These are phyloP conservation scores for Eupithecia inturbata DNA, from an alignment of 2,888 invertebrate species.

Conservation along the genomic window DNA sequence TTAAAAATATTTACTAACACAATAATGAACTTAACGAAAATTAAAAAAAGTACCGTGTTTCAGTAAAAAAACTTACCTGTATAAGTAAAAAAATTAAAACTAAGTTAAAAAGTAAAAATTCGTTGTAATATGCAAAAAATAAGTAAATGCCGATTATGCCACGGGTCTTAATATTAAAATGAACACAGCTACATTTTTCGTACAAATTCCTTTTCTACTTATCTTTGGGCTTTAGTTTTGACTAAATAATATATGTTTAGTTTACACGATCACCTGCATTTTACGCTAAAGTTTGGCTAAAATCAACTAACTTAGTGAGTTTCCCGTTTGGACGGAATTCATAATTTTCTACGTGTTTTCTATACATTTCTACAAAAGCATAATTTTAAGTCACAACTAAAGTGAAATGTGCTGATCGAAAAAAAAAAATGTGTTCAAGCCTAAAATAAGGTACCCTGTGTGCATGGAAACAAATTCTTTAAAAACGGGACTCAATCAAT, in stretches of 20 bases:
- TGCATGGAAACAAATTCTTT: conserved; percentile 45
- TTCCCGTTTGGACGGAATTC: conserved; percentile 79
- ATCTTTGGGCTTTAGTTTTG: conserved; percentile 57
- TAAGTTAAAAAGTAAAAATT: conserved; percentile 49
- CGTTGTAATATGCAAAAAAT: conserved; percentile 53
- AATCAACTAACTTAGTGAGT: conserved; percentile 63
- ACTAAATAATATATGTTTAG: conserved; percentile 49
- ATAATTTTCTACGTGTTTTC: conserved; percentile 59
- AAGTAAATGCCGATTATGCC: conserved; percentile 68
- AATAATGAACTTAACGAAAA: conserved; percentile 4
- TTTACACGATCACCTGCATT: conserved; percentile 46
- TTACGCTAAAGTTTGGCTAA: conserved; percentile 62
- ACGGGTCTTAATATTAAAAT: conserved; percentile 53
- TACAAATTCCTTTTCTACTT: conserved; percentile 46
- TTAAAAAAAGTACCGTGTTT: conserved; percentile 3
- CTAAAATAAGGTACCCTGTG: conserved; percentile 53
- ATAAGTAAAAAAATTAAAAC: conserved; percentile 32
- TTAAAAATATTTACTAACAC: background rate
- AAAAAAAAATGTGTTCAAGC: conserved; percentile 24
- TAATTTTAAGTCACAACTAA: conserved; percentile 12
- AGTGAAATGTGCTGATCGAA: background rate
- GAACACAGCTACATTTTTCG: conserved; percentile 53
- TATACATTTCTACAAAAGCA: conserved; percentile 48
- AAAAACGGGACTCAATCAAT: conserved; percentile 33
- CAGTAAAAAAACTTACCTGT: no score